A percentile compares a stretch with the other conserved stretches of the same genome.
These are phyloP conservation scores for Cottus gobio DNA, from an alignment of 2,113 vertebrate species.

Conservation along the genomic window DNA sequence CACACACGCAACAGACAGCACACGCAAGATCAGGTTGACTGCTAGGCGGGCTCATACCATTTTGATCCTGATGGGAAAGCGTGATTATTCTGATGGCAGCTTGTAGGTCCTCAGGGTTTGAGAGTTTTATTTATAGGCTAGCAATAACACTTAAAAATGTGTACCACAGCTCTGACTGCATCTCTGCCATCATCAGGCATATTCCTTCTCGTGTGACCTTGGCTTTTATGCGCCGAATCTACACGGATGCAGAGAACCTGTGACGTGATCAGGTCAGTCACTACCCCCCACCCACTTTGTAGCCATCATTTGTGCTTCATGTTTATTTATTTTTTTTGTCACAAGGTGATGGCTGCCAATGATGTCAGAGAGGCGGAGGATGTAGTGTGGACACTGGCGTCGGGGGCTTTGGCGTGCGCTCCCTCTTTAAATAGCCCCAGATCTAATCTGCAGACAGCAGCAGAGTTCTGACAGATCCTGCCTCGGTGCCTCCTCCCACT, in stretches of 20 bases:
- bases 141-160: constrained; percentile 46
- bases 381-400: constrained; percentile 65
- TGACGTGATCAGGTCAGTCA: constrained; percentile 48
- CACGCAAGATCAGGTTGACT: constrained; percentile 38
- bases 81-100: constrained; percentile 64
- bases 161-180: constrained; percentile 26
- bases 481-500: constrained; percentile 79
- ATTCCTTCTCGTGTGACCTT: constrained; percentile 61
- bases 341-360: constrained; percentile 64
- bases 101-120: constrained; percentile 29
- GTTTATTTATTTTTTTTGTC: constrained; percentile 43
- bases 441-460: constrained; percentile 85
- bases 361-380: constrained; percentile 49
- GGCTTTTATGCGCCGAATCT: constrained; percentile 40
- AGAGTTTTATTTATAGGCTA: constrained; percentile 50
- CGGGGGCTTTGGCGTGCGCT: constrained; percentile 54
- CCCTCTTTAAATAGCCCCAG: constrained; percentile 82
- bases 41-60: constrained; percentile 45
- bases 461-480: constrained; percentile 83
- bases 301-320: constrained; percentile 49
- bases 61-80: constrained; percentile 57
- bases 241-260: constrained; percentile 13
- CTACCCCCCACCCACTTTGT: constrained; percentile 3
- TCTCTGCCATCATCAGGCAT: constrained; percentile 56
- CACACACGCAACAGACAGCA: constrained; percentile 28